Evolutionary conservation across 1,140 invertebrate species (phyloP).

Genomic region (Physella acuta): DNA sequence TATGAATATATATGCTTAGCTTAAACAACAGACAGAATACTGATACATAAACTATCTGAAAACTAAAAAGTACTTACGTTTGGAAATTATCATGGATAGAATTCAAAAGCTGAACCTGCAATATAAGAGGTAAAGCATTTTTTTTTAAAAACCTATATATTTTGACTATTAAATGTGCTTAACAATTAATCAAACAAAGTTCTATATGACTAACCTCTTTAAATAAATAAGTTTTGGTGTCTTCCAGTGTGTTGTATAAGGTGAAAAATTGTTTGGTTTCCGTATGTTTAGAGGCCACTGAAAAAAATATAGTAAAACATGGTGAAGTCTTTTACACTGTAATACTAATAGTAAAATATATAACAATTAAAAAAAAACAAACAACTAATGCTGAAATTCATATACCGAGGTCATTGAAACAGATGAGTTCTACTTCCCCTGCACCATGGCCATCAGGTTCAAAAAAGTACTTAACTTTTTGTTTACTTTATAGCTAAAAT

Average conservation of each 20-base stretch:
- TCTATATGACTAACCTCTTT: constrained; percentile 73
- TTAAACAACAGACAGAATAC: no score
- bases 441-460: no score
- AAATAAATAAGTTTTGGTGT: constrained; percentile 85
- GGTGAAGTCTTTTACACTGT: not conserved
- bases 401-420: no score
- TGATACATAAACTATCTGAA: no score
- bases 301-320: constrained; percentile 43
- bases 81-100: constrained; percentile 92
- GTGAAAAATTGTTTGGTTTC: constrained; percentile 98
- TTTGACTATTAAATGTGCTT: not conserved
- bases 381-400: no score
- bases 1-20: no score
- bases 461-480: no score
- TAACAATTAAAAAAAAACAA: not conserved
- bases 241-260: constrained; percentile 92
- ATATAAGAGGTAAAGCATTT: not conserved
- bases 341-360: not conserved
- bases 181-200: not conserved
- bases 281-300: constrained; percentile 89
- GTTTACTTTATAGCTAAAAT: no score
- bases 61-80: constrained; percentile 71
- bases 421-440: no score
- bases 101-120: constrained; percentile 73
- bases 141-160: not conserved